Conservation (phyloP, 2,888 invertebrate species). For the Chaitophorus viminalis region DNA sequence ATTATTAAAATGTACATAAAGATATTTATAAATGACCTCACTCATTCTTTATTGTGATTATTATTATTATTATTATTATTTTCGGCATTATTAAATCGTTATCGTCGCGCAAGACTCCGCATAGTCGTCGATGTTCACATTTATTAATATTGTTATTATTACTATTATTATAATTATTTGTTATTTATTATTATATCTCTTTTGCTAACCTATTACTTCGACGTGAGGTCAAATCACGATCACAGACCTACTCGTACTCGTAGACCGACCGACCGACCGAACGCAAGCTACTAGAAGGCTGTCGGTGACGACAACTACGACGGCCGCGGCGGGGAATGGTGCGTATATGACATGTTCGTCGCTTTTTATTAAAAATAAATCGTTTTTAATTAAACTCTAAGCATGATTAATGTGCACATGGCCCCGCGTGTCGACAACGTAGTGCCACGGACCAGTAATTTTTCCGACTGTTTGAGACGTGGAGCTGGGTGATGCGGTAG, state of each 20-base stretch:
- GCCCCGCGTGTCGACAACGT: neutral
- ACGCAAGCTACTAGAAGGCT: too few species aligned
- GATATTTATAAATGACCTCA: neutral
- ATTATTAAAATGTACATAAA: neutral
- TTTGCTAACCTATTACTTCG: too few species aligned
- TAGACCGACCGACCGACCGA: neutral
- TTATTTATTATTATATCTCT: neutral
- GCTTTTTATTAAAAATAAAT: constrained; percentile 42
- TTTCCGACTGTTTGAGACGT: neutral
- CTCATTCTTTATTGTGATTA: too few species aligned
- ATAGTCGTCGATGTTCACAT: neutral
- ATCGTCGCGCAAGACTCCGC: neutral
- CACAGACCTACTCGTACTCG: neutral
- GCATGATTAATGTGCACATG: constrained; percentile 31
- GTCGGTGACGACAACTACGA: too few species aligned
- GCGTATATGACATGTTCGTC: neutral
- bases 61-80: neutral
- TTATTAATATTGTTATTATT: neutral
- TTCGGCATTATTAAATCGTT: neutral
- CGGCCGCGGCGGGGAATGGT: neutral
- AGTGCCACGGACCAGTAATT: neutral
- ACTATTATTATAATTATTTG: neutral
- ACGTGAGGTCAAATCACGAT: neutral
- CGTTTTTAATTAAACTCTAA: constrained; percentile 46
- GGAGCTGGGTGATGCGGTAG: too few species aligned